Conservation (phyloP, 2,113 vertebrate genomes). For the Axis porcinus region DNA sequence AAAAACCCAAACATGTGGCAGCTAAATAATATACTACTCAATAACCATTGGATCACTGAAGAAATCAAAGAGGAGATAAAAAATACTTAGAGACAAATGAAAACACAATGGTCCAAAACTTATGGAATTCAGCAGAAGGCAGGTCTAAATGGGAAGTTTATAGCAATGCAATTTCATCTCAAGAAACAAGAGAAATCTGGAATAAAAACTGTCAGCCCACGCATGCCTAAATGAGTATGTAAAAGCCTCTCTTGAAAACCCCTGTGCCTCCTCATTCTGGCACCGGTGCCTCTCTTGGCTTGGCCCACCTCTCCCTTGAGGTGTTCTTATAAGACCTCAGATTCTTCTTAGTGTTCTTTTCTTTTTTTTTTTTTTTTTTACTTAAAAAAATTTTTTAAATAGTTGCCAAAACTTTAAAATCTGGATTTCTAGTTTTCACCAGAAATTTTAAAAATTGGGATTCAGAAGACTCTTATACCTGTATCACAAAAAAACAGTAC, state of each 20-base stretch:
- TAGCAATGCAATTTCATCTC: background rate
- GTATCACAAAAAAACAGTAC: background rate
- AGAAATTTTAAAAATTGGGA: background rate
- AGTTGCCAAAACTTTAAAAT: background rate
- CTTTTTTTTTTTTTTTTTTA: no score
- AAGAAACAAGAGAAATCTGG: background rate
- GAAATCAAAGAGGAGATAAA: background rate
- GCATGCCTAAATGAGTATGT: background rate
- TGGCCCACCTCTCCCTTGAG: background rate
- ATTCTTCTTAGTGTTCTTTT: background rate
- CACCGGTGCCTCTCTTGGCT: background rate
- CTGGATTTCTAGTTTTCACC: background rate
- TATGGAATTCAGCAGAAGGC: background rate
- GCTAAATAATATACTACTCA: background rate
- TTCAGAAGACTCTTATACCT: background rate
- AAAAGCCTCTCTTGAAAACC: background rate
- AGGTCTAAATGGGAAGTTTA: background rate
- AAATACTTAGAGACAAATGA: background rate
- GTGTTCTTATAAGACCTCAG: background rate
- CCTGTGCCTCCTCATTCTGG: background rate
- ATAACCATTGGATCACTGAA: background rate
- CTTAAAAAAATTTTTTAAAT: background rate
- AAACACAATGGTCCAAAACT: background rate
- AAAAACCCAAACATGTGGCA: background rate
- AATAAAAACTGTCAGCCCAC: background rate